Conservation (phyloP, 2,888 invertebrate genomes). For the Digitonthophagus gazella region DNA sequence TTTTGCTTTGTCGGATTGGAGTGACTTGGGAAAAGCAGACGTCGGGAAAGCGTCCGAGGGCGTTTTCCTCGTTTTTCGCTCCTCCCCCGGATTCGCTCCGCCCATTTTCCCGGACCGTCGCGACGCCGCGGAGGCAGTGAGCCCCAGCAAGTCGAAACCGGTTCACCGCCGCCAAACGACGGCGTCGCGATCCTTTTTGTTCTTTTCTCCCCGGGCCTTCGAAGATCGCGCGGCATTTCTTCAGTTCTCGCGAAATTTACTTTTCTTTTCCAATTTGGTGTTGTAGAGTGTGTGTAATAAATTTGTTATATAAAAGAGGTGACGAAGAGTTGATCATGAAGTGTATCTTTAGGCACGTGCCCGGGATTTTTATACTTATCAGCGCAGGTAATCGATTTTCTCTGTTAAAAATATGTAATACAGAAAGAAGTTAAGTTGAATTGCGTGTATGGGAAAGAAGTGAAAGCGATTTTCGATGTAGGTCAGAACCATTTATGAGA, state of each 20-base stretch:
- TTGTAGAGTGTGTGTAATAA: too few relatives aligned
- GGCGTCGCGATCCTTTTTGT: not conserved
- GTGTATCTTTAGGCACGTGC: conserved; percentile 28
- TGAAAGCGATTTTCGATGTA: not conserved
- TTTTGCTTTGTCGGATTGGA: too few relatives aligned
- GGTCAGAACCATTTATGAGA: not conserved
- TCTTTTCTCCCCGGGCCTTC: not conserved
- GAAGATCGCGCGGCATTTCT: not conserved
- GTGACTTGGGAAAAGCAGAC: too few relatives aligned
- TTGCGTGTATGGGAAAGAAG: not conserved
- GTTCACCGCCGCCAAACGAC: not conserved
- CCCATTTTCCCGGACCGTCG: conserved; percentile 36
- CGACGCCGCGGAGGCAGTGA: conserved; percentile 12
- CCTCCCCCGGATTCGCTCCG: conserved; percentile 24
- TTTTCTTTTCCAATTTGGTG: conserved; percentile 1
- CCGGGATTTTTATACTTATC: conserved; percentile 33
- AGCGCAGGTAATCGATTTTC: conserved; percentile 29
- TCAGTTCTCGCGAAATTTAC: not conserved
- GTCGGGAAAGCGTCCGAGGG: too few relatives aligned
- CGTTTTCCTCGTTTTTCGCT: conserved; percentile 23
- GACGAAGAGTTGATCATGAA: not conserved
- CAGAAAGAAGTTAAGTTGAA: not conserved
- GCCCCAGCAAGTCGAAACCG: conserved; percentile 24
- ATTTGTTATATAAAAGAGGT: too few relatives aligned
- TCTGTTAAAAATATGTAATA: not conserved